phyloP scores from a whole-genome alignment of 2,113 vertebrate species.

The Ceuthmochares aereus region DNA sequence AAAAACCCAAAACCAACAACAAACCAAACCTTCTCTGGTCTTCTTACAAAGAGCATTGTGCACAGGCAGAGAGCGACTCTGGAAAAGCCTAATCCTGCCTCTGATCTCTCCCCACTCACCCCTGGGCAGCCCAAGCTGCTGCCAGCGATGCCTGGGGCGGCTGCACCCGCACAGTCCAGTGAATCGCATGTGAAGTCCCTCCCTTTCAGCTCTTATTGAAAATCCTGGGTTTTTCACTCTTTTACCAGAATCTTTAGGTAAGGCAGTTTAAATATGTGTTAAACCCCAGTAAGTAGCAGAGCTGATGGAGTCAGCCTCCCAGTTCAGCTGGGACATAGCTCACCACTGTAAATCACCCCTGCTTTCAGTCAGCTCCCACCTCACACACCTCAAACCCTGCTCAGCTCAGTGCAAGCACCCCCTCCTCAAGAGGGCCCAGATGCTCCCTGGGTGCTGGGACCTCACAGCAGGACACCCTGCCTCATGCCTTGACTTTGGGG shows the following conservation, averaged over 20 bases:
- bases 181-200: fast-evolving
- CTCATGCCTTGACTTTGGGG: fast-evolving
- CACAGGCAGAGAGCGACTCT: neutral
- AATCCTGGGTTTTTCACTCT: neutral
- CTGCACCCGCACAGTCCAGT: neutral
- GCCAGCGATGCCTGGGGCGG: neutral
- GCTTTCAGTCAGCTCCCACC: neutral
- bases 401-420: neutral
- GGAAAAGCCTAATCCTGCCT: neutral
- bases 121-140: neutral
- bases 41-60: neutral
- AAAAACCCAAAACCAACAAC: neutral
- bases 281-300: neutral
- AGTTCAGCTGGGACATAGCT: neutral
- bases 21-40: fast-evolving
- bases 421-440: fast-evolving
- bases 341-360: neutral
- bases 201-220: neutral
- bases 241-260: neutral
- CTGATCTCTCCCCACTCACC: neutral
- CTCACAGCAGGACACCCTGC: fast-evolving
- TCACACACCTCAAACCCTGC: neutral
- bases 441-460: neutral
- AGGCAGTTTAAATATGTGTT: neutral
- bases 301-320: neutral